Percentiles rank a stretch among this genome's conserved stretches.
phyloP scores from a whole-genome alignment of 2,113 vertebrate species.

The Nycticryphes semicollaris region DNA sequence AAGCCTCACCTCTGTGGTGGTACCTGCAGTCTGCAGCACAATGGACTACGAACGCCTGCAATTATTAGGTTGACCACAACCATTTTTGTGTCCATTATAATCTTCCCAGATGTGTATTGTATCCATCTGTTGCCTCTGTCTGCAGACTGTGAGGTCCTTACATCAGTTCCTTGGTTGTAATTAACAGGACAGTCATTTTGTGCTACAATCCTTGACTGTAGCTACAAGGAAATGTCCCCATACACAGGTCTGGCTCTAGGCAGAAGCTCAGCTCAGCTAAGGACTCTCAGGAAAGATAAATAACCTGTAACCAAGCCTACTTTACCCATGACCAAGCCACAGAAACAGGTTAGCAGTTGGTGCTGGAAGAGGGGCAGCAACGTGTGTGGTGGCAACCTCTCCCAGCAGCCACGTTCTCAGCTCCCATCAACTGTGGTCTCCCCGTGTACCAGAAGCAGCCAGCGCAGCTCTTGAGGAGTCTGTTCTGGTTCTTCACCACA shows the following conservation, averaged over 20 bases:
- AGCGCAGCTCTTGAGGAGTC: background rate
- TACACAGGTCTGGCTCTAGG: background rate
- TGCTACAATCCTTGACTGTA: background rate
- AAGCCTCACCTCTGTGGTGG: background rate
- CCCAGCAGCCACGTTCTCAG: background rate
- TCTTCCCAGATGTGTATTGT: background rate
- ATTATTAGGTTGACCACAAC: background rate
- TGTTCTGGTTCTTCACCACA: background rate
- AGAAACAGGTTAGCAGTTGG: background rate
- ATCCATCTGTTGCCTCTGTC: background rate
- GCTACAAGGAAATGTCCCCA: background rate
- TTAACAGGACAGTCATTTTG: background rate
- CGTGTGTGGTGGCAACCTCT: background rate
- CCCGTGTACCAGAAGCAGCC: background rate
- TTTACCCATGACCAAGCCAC: background rate
- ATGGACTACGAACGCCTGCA: background rate
- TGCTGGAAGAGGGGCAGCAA: background rate
- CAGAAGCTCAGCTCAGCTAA: background rate
- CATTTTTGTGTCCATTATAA: background rate
- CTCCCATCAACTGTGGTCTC: fast-evolving
- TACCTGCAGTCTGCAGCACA: background rate
- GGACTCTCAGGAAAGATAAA: background rate
- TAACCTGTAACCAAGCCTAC: background rate
- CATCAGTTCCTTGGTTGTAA: background rate
- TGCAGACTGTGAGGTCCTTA: background rate